phyloP scores from a whole-genome alignment of 30 jellyfish, hydroid and myxozoan species.

The Nemopilema nomurai region DNA sequence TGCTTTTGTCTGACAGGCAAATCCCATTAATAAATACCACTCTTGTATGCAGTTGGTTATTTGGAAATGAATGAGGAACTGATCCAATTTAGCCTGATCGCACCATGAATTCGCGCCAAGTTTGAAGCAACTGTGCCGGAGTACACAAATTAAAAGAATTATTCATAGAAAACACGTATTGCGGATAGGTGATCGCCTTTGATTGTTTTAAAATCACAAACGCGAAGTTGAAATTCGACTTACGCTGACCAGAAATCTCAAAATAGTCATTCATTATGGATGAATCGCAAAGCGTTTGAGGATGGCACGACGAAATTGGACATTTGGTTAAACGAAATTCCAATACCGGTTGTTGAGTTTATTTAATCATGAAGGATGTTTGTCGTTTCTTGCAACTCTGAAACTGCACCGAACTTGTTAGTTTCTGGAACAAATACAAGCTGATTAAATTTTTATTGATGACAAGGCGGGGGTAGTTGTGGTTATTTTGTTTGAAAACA shows the following conservation, averaged over 20 bases:
- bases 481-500: too few species aligned
- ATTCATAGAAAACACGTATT: not conserved
- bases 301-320: constrained; percentile 30
- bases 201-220: constrained; percentile 16
- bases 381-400: not conserved
- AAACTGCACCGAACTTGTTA: not conserved
- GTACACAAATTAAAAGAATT: not conserved
- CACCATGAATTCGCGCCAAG: not conserved
- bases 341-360: not conserved
- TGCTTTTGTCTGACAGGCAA: not conserved
- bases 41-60: not conserved
- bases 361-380: not conserved
- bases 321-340: constrained; percentile 41
- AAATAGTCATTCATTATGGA: constrained; percentile 28
- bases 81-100: not conserved
- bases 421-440: not conserved
- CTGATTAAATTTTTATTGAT: not conserved
- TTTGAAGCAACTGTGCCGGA: not conserved
- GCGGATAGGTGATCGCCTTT: not conserved
- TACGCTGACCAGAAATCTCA: constrained; percentile 14
- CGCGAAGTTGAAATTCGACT: not conserved
- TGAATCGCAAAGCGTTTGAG: constrained; percentile 13
- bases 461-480: not conserved
- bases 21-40: not conserved
- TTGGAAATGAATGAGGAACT: not conserved